Evolutionary conservation across 2,113 vertebrate genomes (phyloP), one percentile per base, ranked within the genome.

Genomic region (Tachysurus vachellii): DNA sequence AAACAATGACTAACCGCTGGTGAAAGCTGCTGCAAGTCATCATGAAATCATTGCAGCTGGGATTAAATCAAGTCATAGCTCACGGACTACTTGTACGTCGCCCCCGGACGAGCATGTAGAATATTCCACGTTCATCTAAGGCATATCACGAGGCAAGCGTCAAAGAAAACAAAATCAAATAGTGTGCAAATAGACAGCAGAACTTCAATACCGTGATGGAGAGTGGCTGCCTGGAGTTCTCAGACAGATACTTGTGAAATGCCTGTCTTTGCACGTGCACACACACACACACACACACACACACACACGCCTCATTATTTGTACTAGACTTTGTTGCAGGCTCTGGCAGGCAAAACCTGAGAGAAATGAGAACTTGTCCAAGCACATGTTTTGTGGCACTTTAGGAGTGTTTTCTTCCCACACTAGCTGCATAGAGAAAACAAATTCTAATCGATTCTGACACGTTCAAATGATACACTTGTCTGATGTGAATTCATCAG

Each of bases 331-430:
- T 84, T 84, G 70, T 73, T 85, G 89, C 89, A 90, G 57, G 88
- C 84, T 86, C 70, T 53, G 79, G 86, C 88, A 91, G 83, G 88
- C 87, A 90, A 83, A 79, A 73, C 56, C 57, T 28, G 75, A 81
- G 59, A 73, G 80, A 66, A 70, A 57, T 50, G 44, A 42, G 68
- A 85, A 88, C 89, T 82, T 89, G 88, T 87, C 80, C 73, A 89
- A 87, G 89, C 85, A 91, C 73, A 89, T 88, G 85, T 84, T 90
- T 76, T 79, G 84, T 73, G 26, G 61, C 84, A 80, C 83, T 50
- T 50, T 6, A 71, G 6, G 54, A 70, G 80, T 68, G 85, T 90
- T 26, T 76, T 64, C 42, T 87, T 86, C 85, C 79, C 44, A 47
- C 31, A 75, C 64, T 44, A 31, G 70, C 73, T 56, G 83, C 47